Base-by-base conservation (phyloP, 2,113 vertebrate genomes). In the Onychostoma macrolepis region DNA sequence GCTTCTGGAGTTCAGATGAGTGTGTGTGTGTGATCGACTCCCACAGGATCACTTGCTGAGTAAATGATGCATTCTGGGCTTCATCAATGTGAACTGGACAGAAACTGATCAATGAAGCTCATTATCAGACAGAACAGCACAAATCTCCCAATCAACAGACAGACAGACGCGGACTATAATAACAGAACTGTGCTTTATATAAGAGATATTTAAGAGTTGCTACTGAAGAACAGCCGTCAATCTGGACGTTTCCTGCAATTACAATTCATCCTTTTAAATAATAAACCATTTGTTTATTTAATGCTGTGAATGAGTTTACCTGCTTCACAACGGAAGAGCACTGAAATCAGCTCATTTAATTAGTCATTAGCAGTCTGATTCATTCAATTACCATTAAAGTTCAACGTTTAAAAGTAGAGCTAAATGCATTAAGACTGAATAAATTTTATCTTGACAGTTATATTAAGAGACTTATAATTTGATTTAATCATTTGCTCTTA, bases 101-200 rank as follows among this genome's bases (percentile, higher is more conserved):
- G 84, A 85, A 86, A 67, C 91, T 92, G 90, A 94, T 94, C 90
- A 92, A 91, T 94, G 91, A 90, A 87, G 92, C 91, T 94, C 93
- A 94, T 95, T 94, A 94, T 87, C 75, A 87, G 78, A 87, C 91
- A 93, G 89, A 91, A 90, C 92, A 5, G 26, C 63, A 28, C 63
- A 67, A 13, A 6, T 92, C 89, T 88, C 90, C 91, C 91, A 7
- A 3, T 30, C 90, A 89, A 92, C 90, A 28, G 12, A 77, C 26
- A 15, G 74, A 69, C 13, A 33, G 33, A 33, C 28, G 13, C 65
- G 36, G 63, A 65, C 26, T 65, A 6, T 61, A 28, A 28, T 19
- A 36, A 17, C 28, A 19, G 30, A 33, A 19, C 5, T 21, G 5
- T 19, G 50, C 50, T 53, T 21, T 21, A 7, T 21, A 21, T 19